Base-by-base conservation (phyloP, 2,113 vertebrate genomes). In the Eclectus roratus region DNA sequence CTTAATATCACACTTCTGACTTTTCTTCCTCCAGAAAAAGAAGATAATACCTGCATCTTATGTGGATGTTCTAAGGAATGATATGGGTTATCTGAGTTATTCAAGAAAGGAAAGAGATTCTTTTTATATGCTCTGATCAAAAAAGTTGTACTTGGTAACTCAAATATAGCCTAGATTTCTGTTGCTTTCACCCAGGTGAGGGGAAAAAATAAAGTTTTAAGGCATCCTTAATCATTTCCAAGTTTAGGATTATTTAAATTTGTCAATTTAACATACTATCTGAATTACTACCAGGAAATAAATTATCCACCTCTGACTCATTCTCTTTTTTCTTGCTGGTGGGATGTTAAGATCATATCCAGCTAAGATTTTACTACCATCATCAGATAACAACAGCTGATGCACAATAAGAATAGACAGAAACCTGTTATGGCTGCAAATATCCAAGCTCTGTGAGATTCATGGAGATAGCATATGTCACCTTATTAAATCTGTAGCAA, bases 401-500 rank as follows among this genome's bases (percentile, higher is more conserved):
- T 88, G 80, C 60, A 91, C 93, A 95, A 94, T 66, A 39, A 90
- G 76, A 93, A 94, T 3, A 91, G 79, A 94, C 49, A 91, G 68
- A 90, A 96, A 83, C 90, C 85, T 91, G 78, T 83, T 94, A 88
- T 27, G 65, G 82, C 91, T 96, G 76, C 90, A 95, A 95, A 96
- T 94, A 95, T 60, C 85, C 86, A 65, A 88, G 46, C 72, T 90
- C 91, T 91, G 72, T 55, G 56, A 94, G 93, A 94, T 61, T 69
- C 93, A 74, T 20, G 65, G 85, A 88, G 60, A 85, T 94, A 96
- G 43, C 94, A 96, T 95, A 93, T 96, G 95, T 71, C 89, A 83
- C 85, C 66, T 91, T 95, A 96, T 96, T 94, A 97, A 97, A 90
- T 95, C 82, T 95, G 39, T 20, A 90, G 50, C 89, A 93, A 58